Conservation (phyloP, 1,140 invertebrate genomes). For the Bicyclus anynana region DNA sequence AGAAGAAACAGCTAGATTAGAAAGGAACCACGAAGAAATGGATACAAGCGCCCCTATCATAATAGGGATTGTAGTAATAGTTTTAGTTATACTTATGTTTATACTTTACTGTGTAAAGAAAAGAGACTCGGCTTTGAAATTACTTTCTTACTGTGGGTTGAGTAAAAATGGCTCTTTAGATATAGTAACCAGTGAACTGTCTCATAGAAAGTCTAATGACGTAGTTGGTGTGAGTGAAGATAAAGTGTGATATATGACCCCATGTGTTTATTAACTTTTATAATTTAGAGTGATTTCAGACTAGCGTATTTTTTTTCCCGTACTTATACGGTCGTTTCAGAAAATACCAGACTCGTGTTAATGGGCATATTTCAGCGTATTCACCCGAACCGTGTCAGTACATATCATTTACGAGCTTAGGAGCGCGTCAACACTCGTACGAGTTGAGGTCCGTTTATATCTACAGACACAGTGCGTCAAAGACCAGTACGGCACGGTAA, state of each 20-base stretch:
- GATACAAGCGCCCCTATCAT: constrained; percentile 57
- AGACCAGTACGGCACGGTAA: no score
- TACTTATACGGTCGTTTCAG: no score
- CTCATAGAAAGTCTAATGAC: constrained; percentile 48
- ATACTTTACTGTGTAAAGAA: constrained; percentile 62
- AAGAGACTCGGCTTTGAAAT: constrained; percentile 38
- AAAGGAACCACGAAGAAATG: constrained; percentile 42
- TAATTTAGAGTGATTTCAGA: no score
- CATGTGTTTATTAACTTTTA: not conserved
- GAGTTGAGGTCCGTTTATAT: no score
- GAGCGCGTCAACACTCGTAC: no score
- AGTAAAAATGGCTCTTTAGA: constrained; percentile 70
- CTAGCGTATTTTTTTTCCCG: no score
- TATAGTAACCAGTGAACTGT: constrained; percentile 56
- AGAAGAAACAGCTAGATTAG: constrained; percentile 51
- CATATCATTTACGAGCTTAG: no score
- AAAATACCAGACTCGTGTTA: no score
- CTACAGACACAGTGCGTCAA: no score
- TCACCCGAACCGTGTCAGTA: no score
- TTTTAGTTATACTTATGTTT: constrained; percentile 53
- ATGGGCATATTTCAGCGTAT: no score
- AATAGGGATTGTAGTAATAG: constrained; percentile 50
- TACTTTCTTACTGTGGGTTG: constrained; percentile 54
- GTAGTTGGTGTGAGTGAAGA: constrained; percentile 51
- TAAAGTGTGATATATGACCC: constrained; percentile 43